Base-by-base conservation (phyloP, 2,113 vertebrate genomes). In the Nettapus auritus region DNA sequence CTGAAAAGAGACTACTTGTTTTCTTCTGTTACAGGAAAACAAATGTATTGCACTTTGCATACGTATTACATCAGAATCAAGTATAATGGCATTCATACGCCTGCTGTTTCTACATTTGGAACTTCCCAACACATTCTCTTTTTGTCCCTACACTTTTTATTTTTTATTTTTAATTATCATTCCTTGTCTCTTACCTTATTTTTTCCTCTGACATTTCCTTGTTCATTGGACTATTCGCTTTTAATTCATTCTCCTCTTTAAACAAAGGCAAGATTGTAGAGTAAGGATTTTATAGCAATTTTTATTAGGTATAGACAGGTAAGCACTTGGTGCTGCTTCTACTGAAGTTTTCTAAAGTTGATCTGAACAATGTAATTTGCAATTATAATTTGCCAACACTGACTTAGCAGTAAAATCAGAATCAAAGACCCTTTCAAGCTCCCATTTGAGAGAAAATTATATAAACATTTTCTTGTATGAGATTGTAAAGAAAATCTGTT, bases 261-360 rank as follows among this genome's bases (percentile, higher is more conserved):
- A 23, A 79, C 33, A 93, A 86, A 52, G 11, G 56, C 8, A n/a
- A 3, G 6, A 13, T 74, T 48, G 3, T 18, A 82, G 40, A 69
- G 18, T 60, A 60, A 20, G 22, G 59, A 60, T n/a, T 60, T 60
- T 60, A 60, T 34, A 34, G 34, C 5, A 1, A 16, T 34, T 78
- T 62, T 83, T 74, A 55, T 48, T 0, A 26, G 40, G 34, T 76
- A 60, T 56, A 42, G 9, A 2, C 0, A 0, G 31, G 7, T 6
- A 82, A 78, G 44, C 80, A 71, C 13, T 76, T 63, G 25, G 2
- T 76, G 33, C 18, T 85, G 13, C 9, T 79, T n/a, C 44, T 21
- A 42, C 7, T 33, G 52, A 19, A 59, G 34, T 53, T 92, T 88
- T 91, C 38, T 57, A 25, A 76, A 71, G 2, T 76, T 80, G 73